phyloP scores from a whole-genome alignment of 92 coral and sea anemone genomes.

The Isaurus tuberculatus region DNA sequence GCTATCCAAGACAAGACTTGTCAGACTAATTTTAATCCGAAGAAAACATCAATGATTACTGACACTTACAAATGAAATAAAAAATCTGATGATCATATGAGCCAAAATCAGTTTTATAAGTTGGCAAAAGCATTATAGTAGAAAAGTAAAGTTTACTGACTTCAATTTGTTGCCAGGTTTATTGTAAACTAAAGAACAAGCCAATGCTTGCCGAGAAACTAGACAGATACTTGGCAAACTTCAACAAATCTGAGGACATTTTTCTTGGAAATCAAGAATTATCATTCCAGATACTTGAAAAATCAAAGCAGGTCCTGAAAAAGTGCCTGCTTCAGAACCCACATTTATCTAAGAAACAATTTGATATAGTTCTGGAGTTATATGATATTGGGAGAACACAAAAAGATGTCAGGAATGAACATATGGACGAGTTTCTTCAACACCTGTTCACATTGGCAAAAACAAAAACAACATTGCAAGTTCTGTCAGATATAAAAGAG shows the following conservation, averaged over 20 bases:
- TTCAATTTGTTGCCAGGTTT: conserved; percentile 57
- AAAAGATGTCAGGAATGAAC: conserved; percentile 16
- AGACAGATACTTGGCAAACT: conserved; percentile 75
- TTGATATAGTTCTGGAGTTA: conserved; percentile 56
- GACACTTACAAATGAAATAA: no score
- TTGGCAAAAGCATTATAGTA: no score
- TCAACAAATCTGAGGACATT: conserved; percentile 71
- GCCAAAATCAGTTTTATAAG: no score
- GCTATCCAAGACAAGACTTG: no score
- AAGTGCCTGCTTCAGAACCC: conserved; percentile 82
- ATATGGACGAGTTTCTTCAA: conserved; percentile 23
- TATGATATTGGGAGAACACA: conserved; percentile 60
- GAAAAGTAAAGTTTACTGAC: no score
- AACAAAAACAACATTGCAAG: conserved; percentile 61
- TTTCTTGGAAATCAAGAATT: conserved; percentile 70
- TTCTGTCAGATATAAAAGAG: conserved; percentile 68
- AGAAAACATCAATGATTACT: no score
- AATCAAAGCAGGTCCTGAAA: conserved; percentile 62
- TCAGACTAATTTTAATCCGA: no score
- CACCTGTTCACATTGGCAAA: conserved; percentile 56
- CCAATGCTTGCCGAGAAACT: conserved; percentile 80
- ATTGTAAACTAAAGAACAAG: conserved; percentile 64
- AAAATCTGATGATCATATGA: no score
- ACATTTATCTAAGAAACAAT: conserved; percentile 66
- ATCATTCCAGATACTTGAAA: conserved; percentile 58